Percentiles rank a stretch among this genome's conserved stretches.
phyloP scores from a whole-genome alignment of 2,113 vertebrate genomes.

The Clarias batrachus region DNA sequence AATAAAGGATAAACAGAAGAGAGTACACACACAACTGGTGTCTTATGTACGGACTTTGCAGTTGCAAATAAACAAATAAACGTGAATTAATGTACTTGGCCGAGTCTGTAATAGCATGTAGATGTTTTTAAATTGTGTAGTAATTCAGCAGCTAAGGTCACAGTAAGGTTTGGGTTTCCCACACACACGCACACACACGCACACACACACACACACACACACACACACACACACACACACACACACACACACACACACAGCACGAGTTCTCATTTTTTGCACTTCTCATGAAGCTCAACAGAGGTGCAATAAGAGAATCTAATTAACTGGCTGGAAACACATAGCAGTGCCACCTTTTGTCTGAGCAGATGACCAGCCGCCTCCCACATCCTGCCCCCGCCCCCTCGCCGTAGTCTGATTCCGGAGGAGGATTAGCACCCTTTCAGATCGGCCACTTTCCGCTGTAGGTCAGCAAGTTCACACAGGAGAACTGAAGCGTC shows the following conservation, averaged over 20 bases:
- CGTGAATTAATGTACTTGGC: too few relatives aligned
- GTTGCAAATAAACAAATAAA: too few relatives aligned
- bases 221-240: too few relatives aligned
- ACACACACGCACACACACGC: too few relatives aligned
- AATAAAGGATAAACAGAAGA: too few relatives aligned
- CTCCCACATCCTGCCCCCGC: slow-evolving; percentile 66
- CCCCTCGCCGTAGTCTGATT: slow-evolving; percentile 49
- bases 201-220: too few relatives aligned
- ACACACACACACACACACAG: not conserved
- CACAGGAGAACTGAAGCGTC: not conserved
- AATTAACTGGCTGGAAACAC: slow-evolving; percentile 62
- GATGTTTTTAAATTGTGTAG: not conserved
- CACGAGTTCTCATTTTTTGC: too few relatives aligned
- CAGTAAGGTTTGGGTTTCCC: not conserved
- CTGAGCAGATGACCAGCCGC: slow-evolving; percentile 72
- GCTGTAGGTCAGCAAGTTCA: not conserved
- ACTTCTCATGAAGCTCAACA: not conserved
- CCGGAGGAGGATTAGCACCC: slow-evolving; percentile 65
- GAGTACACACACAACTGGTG: too few relatives aligned
- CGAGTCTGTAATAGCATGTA: too few relatives aligned
- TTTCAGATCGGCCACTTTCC: not conserved
- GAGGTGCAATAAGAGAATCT: slow-evolving; percentile 39
- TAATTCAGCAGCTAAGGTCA: not conserved
- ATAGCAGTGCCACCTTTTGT: slow-evolving; percentile 73
- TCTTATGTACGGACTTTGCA: too few relatives aligned